phyloP scores from a whole-genome alignment of 2,888 invertebrate genomes.

The Andrena flavipes region DNA sequence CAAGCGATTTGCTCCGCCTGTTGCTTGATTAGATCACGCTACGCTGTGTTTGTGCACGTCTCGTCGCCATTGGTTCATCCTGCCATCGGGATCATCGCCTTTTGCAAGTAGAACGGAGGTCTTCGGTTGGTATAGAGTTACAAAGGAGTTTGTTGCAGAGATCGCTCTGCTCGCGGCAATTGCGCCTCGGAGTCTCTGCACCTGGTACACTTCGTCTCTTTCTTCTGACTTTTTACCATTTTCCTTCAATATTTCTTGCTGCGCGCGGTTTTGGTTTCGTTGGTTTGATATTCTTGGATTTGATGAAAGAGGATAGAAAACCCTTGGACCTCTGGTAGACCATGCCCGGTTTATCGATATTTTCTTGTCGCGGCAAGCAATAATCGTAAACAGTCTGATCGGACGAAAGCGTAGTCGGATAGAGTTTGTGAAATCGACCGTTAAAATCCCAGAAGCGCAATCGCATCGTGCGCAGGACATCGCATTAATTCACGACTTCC shows the following conservation, averaged over 20 bases:
- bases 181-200: neutral
- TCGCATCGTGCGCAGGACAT: constrained; percentile 77
- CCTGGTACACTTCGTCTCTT: no score
- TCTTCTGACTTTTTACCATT: neutral
- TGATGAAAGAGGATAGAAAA: constrained; percentile 63
- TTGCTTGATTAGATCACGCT: constrained; percentile 36
- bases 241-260: neutral
- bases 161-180: no score
- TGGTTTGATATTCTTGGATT: neutral
- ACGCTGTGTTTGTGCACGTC: neutral
- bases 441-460: constrained; percentile 64
- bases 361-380: neutral
- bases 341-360: neutral
- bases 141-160: neutral
- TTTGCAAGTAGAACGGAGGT: neutral
- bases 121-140: no score
- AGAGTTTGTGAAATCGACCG: constrained; percentile 13
- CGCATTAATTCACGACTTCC: constrained; percentile 81
- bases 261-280: neutral
- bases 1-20: constrained; percentile 44
- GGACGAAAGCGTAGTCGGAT: neutral
- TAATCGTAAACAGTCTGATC: neutral
- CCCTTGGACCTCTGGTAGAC: constrained; percentile 62
- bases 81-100: neutral
- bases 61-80: neutral